Base-by-base conservation (phyloP, 1,140 invertebrate genomes). In the Uloborus diversus region DNA sequence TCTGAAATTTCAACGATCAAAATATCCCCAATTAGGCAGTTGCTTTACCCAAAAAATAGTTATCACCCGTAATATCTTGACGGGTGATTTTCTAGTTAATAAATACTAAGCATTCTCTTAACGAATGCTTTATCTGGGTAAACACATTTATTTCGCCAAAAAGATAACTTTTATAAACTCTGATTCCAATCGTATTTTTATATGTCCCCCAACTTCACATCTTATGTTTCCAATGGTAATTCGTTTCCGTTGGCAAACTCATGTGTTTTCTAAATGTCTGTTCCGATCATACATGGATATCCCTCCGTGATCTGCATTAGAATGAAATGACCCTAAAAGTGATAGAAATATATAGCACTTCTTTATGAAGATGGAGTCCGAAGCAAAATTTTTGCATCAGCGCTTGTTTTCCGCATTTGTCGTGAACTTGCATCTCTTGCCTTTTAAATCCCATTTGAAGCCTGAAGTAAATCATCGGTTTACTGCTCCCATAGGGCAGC, bases 401-500 rank as follows among this genome's bases (percentile, higher is more conserved):
- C 3, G 9, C 9, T 27, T 23, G 47, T 25, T 69, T 56, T 33
- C 3, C 30, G 9, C 20, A 13, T 47, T 69, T 69, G 66, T 69
- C 51, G 28, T 20, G 33, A 28, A 69, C 32, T 69, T 20, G 5
- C 30, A 71, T 59, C 30, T 27, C 7, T 30, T n/a, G 20, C n/a
- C 56, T 33, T 47, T 71, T 71, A 59, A 71, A 71, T 71, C 56
- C 51, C 33, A 59, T 71, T 71, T 71, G 53, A 5, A 42, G 42
- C 35, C 53, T 14, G 17, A 28, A 71, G 49, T 71, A 71, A 71
- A 71, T 71, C 69, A 71, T 71, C 28, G 69, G 69, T 71, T 71
- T 71, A 71, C 53, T 20, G 69, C 53, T 71, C 69, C 69, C 53
- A n/a, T 28, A 71, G 25, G 53, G 27, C 33, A 71, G 51, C 69